Evolutionary conservation across 2,113 vertebrate species (phyloP), one percentile per base, ranked within the genome.

Genomic region (Ictidomys tridecemlineatus): DNA sequence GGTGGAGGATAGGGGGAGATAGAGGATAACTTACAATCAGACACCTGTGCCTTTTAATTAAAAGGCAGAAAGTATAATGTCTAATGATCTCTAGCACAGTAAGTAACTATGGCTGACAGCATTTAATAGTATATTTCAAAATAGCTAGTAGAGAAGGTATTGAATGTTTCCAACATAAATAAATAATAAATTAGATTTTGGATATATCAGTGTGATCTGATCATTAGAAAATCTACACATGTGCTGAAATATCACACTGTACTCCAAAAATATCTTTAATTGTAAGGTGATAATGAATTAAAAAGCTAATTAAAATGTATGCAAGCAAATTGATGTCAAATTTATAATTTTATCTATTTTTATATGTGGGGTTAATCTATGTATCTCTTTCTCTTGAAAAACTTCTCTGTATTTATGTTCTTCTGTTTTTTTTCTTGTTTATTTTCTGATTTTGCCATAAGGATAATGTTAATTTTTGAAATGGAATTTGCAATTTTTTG

Each of bases 381-480:
- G 20, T 22, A 8, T 58, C 56, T 58, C 8, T 58, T 58, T 24
- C 56, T 58, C 20, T 20, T 22, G 20, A 58, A 30, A 76, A 30
- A n/a, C 24, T 56, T 20, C 56, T 10, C 78, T 85, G 73, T 9
- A 9, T 18, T 72, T 34, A 87, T 37, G 5, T 56, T 56, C 17
- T 86, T 9, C 37, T 28, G 39, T 39, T 89, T 51, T 8, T 82
- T 74, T 10, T 76, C 34, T 32, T 4, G 45, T 56, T 18, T 63
- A n/a, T 78, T 82, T 88, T 76, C 8, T 76, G 17, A 88, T 26
- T 95, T 58, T 58, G 20, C 32, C 56, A 56, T 56, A 20, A 56
- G 56, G 56, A 56, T 20, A 18, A 56, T 56, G 56, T 83, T 79
- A 85, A 48, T 56, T 93, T 96, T 89, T n/a, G 45, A 73, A 94